phyloP scores from a whole-genome alignment of 2,888 invertebrate species.

The Cremastinae sp. region DNA sequence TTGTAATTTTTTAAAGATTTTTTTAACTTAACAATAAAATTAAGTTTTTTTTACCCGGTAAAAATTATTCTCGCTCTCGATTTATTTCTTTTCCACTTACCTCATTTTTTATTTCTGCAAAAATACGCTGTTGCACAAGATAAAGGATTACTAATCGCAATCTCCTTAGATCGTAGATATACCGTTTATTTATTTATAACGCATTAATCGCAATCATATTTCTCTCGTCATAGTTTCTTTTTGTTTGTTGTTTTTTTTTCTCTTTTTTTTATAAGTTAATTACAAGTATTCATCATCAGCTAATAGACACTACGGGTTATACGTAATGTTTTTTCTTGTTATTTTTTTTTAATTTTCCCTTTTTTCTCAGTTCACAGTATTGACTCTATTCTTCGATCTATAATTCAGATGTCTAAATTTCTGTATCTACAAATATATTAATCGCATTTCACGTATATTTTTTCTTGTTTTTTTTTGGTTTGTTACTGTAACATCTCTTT shows the following conservation, averaged over 20 bases:
- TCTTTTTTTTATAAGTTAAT: conserved; percentile 74
- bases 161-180: conserved; percentile 56
- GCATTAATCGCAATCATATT: conserved; percentile 60
- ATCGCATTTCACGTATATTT: conserved; percentile 66
- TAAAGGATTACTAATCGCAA: conserved; percentile 38
- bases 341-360: conserved; percentile 15
- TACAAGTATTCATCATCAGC: conserved; percentile 72
- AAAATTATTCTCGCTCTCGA: background rate
- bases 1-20: conserved; percentile 16
- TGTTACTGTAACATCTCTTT: conserved; percentile 52
- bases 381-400: conserved; percentile 75
- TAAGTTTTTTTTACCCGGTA: conserved; percentile 8
- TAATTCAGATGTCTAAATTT: conserved; percentile 76
- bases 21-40: conserved; percentile 56
- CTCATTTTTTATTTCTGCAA: conserved; percentile 10
- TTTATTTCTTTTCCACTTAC: conserved; percentile 15
- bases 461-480: too few relatives aligned
- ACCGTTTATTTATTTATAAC: conserved; percentile 59
- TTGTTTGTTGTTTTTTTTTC: conserved; percentile 65
- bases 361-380: conserved; percentile 73
- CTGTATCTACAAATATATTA: conserved; percentile 78
- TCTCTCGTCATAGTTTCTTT: conserved; percentile 49
- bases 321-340: conserved; percentile 66
- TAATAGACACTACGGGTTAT: conserved; percentile 75
- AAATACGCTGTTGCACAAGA: conserved; percentile 7